phyloP scores from a whole-genome alignment of 2,888 invertebrate species.

The Palloptera scutellata region DNA sequence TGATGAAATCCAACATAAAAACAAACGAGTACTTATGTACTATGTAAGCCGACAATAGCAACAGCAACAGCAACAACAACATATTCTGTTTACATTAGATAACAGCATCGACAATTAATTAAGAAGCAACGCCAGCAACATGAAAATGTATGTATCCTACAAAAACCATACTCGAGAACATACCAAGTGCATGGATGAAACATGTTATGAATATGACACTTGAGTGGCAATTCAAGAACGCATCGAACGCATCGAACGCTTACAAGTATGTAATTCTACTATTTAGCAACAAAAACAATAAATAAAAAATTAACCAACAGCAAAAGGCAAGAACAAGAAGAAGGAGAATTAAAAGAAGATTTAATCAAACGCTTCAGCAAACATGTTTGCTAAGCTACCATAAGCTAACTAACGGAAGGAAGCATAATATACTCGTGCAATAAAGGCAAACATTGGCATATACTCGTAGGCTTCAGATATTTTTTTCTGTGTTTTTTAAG shows the following conservation, averaged over 20 bases:
- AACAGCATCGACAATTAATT: neutral
- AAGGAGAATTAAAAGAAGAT: neutral
- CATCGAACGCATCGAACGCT: neutral
- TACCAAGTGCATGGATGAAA: neutral
- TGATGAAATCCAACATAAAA: neutral
- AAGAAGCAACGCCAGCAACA: neutral
- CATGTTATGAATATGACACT: slow-evolving; percentile 41
- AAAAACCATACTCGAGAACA: too few relatives aligned
- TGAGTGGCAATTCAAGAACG: slow-evolving; percentile 35
- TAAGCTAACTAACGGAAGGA: neutral
- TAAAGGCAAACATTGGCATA: neutral
- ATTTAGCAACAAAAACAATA: neutral
- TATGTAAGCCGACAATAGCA: neutral
- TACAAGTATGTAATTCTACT: neutral
- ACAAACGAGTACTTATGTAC: too few relatives aligned
- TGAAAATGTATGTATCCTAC: too few relatives aligned
- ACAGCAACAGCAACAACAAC: neutral
- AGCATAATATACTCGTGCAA: neutral
- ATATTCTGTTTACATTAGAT: neutral
- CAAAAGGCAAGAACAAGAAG: neutral
- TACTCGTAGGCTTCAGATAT: neutral
- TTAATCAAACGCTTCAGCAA: neutral
- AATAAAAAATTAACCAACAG: neutral
- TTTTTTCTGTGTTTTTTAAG: neutral
- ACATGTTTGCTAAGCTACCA: neutral